Conservation (phyloP, 2,113 vertebrate genomes). For the Burhinus bistriatus region DNA sequence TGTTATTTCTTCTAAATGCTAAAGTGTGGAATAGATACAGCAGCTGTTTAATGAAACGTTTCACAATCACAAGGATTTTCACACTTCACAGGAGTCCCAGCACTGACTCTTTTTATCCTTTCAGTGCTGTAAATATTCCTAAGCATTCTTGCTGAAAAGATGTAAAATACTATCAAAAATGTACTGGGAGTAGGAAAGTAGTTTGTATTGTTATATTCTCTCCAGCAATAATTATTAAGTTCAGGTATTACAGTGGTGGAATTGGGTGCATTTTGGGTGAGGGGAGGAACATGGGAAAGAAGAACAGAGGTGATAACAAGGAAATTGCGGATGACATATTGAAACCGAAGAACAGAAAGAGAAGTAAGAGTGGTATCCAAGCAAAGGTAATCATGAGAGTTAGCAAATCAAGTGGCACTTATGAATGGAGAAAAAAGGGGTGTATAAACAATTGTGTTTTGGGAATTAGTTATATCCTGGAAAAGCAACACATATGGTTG, state of each 20-base stretch:
- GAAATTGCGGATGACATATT: not conserved
- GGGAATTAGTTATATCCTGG: not conserved
- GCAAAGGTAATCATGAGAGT: not conserved
- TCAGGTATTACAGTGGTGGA: not conserved
- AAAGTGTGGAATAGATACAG: not conserved
- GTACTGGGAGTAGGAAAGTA: not conserved
- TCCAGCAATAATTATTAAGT: not conserved
- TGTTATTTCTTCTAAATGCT: not conserved
- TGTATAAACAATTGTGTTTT: not conserved
- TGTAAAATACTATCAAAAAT: not conserved
- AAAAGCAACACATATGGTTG: not conserved
- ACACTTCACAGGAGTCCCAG: not conserved
- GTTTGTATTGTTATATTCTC: not conserved
- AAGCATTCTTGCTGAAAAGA: not conserved
- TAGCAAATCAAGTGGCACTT: not conserved
- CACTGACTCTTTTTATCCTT: not conserved
- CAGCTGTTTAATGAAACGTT: not conserved
- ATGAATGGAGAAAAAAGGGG: not conserved
- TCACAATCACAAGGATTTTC: not conserved
- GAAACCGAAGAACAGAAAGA: not conserved
- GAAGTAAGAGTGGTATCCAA: not conserved
- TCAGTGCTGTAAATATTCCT: not conserved
- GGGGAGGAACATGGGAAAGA: not conserved
- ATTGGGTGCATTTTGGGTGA: not conserved
- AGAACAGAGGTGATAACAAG: not conserved